Base-by-base conservation (phyloP, 2,888 invertebrate genomes). In the Schizotus pectinicornis region DNA sequence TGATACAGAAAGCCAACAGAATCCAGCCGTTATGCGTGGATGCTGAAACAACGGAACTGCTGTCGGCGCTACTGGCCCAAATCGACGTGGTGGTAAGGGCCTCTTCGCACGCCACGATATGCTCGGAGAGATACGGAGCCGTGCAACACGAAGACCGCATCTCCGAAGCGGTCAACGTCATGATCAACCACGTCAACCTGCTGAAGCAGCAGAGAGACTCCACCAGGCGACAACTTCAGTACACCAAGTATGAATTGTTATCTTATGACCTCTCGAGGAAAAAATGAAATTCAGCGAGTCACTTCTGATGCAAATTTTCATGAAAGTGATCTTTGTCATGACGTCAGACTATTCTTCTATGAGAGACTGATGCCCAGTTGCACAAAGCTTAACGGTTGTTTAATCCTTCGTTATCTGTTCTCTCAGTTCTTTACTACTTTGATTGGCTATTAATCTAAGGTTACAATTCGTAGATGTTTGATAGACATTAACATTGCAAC, bases 61-160 rank as follows among this genome's bases (percentile, higher is more conserved):
- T 85, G 8, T 77, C 81, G 6, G 81, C 80, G 55, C 76, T 86
- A 8, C 76, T 83, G 56, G 75, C 79, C 22, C 84, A 85, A 75
- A 82, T 77, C 41, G 78, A 79, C 55, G 68, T 74, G 6, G 69
- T 79, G 6, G 70, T 74, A 59, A 73, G 72, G 45, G 80, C 80
- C 2, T 69, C 75, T 2, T 70, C 72, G 1, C 71, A 75, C 52
- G 77, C 77, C 3, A 68, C 76, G 5, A 77, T 72, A 56, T 73
- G 78, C 1, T 76, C 80, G 0, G 79, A 80, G 69, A 62, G 77
- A 36, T 84, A 79, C 68, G 86, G 86, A 14, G 84, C 85, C 8
- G 84, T 85, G 5, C 84, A 85, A 63, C 81, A 86, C 74, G 86
- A 86, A 69, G 80, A 81, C 56, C 74, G 85, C 35, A 78, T 86